Percentiles rank a stretch among this genome's conserved stretches.
These are phyloP conservation scores for Metridium senile DNA, from an alignment of 92 coral and sea anemone species.

Conservation along the genomic window DNA sequence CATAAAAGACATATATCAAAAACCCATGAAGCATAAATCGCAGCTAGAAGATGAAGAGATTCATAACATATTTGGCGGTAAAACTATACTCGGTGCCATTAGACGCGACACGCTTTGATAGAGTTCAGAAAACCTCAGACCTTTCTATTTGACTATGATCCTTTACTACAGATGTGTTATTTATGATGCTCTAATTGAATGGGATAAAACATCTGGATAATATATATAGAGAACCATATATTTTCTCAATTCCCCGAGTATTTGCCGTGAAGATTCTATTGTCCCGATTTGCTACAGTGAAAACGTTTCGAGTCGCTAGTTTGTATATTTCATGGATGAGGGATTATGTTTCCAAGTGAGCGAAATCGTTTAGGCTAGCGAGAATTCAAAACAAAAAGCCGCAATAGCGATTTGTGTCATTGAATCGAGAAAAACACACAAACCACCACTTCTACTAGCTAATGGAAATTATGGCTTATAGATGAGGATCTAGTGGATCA, in stretches of 20 bases:
- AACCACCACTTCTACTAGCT: conserved; percentile 9
- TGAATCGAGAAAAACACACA: conserved; percentile 18
- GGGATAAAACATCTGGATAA: background rate
- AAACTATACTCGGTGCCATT: background rate
- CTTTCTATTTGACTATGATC: background rate
- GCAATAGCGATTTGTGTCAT: conserved; percentile 33
- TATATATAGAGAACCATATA: background rate
- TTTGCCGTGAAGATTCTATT: background rate
- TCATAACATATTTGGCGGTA: background rate
- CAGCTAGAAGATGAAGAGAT: background rate
- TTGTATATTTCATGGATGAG: conserved; percentile 34
- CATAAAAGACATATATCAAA: background rate
- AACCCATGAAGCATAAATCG: background rate
- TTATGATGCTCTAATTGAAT: background rate
- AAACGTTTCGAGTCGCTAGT: background rate
- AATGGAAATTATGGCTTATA: background rate
- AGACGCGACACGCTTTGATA: background rate
- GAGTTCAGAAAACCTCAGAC: background rate
- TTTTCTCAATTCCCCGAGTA: background rate
- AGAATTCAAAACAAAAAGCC: conserved; percentile 34
- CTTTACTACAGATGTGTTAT: background rate
- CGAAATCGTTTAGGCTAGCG: conserved; percentile 40
- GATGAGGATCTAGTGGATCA: conserved; percentile 4
- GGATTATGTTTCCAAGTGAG: conserved; percentile 18
- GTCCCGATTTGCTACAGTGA: conserved; percentile 22